These are phyloP conservation scores for Brenthis ino DNA, from an alignment of 2,888 invertebrate species.

Conservation along the genomic window DNA sequence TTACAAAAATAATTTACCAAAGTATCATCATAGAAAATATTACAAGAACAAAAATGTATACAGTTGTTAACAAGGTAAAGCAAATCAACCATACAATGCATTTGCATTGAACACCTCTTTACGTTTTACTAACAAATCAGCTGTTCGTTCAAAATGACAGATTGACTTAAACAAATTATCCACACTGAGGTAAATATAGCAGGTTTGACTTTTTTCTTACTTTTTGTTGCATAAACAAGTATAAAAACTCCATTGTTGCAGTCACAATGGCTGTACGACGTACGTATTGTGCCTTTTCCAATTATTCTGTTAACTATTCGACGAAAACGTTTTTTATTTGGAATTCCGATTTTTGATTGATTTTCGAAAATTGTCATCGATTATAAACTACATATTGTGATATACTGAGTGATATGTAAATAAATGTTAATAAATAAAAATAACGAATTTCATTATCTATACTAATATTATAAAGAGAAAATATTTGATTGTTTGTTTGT, in stretches of 20 bases:
- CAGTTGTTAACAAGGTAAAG: constrained; percentile 15
- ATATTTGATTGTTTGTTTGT: too few species aligned
- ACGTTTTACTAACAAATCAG: constrained; percentile 23
- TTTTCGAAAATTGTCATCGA: constrained; percentile 7
- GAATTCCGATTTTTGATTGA: constrained; percentile 1
- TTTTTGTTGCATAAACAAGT: constrained; percentile 33
- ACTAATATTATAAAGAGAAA: too few species aligned
- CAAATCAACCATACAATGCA: constrained; percentile 11
- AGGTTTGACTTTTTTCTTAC: constrained; percentile 27
- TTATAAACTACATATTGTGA: neutral
- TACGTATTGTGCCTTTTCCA: constrained; percentile 26
- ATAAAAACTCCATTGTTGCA: constrained; percentile 29
- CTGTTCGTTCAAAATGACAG: constrained; percentile 21
- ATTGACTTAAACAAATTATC: constrained; percentile 37
- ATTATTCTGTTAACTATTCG: constrained; percentile 26
- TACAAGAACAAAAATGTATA: neutral
- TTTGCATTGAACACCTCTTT: constrained; percentile 16
- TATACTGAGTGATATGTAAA: neutral
- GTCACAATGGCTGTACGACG: constrained; percentile 23
- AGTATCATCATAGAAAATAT: neutral
- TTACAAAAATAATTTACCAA: neutral
- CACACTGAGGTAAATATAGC: constrained; percentile 31
- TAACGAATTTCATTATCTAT: too few species aligned
- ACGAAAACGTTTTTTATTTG: constrained; percentile 17
- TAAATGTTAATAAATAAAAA: too few species aligned